Base-by-base conservation (phyloP, 2,113 vertebrate species). In the Gasterosteus nipponicus region DNA sequence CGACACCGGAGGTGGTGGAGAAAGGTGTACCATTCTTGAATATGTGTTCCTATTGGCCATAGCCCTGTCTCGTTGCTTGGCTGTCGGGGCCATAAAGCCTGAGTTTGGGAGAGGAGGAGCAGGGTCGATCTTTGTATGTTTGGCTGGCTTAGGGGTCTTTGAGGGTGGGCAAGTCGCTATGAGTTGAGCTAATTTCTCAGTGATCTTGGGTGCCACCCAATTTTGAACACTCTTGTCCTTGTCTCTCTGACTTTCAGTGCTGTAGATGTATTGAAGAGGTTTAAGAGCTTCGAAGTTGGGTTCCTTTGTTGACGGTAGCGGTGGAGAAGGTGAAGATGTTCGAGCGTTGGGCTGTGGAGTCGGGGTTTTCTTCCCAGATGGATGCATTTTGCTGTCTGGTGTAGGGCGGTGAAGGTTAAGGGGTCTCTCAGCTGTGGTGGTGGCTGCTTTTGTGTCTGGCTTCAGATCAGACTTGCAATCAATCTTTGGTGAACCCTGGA, bases 91-190 rank as follows among this genome's bases (percentile, higher is more conserved):
- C 91, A 94, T 92, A 19, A 93, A 94, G 69, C 92, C 92, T 44
- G 94, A 94, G 61, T 67, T 94, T 26, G 84, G 89, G 47, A 86
- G 85, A 60, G 89, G 35, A 75, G 91, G 62, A 65, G 83, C 56
- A 1, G 87, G 72, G 44, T 91, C 89, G 16, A 62, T 77, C 71
- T 95, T 95, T 46, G 89, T 64, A 9, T 92, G 92, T 94, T 97
- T 98, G 39, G 77, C 75, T 64, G 94, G 94, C 92, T 98, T 99
- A 91, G 96, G 95, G 92, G 95, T 96, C 95, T 99, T 99, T 75
- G 96, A 93, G 67, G 96, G 96, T 69, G 97, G 97, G 86, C 98
- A 98, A 67, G 96, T 98, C 54, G 96, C 97, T 84, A 99, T 98
- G 53, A 99, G 97, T 42, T 98, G 96, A 71, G 97, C 97, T 87